A percentile compares a stretch with the other conserved stretches of the same genome.
Conservation (phyloP, 1,140 invertebrate species). For the Zaprionus capensis region DNA sequence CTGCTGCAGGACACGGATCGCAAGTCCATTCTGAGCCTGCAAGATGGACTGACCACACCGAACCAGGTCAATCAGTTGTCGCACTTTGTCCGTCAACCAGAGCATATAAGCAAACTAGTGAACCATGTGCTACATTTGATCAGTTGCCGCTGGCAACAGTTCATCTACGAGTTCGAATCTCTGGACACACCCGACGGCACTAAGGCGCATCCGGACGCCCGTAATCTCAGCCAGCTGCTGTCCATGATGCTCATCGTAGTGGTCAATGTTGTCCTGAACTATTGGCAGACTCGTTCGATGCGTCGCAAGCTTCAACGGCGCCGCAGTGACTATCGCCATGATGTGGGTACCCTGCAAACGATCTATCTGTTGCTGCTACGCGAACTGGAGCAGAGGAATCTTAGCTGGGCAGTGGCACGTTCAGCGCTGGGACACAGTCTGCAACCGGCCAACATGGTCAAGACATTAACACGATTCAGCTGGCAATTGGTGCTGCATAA, state of each 20-base stretch:
- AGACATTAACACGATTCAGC: conserved; percentile 64
- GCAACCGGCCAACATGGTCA: conserved; percentile 83
- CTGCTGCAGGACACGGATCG: conserved; percentile 84
- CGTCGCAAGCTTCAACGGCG: conserved; percentile 56
- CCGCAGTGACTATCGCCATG: conserved; percentile 41
- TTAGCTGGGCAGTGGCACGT: conserved; percentile 66
- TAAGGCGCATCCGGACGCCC: conserved; percentile 39
- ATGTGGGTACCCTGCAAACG: conserved; percentile 49
- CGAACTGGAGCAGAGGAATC: conserved; percentile 81
- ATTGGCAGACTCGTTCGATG: conserved; percentile 51
- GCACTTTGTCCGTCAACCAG: conserved; percentile 85
- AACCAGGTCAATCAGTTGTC: conserved; percentile 53
- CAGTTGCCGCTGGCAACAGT: conserved; percentile 91
- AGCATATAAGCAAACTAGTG: conserved; percentile 88
- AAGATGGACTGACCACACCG: conserved; percentile 34
- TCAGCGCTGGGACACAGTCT: conserved; percentile 80
- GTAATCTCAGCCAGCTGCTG: conserved; percentile 65
- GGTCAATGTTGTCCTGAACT: conserved; percentile 73
- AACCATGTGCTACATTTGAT: conserved; percentile 88
- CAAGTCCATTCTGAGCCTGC: conserved; percentile 34
- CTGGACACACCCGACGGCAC: conserved; percentile 86
- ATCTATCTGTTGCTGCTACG: conserved; percentile 80
- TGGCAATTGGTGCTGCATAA: conserved; percentile 77
- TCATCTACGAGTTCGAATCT: conserved; percentile 91
- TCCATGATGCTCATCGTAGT: conserved; percentile 69